Conservation (phyloP, 2,888 invertebrate genomes). For the Pachycephus smyrnensis region DNA sequence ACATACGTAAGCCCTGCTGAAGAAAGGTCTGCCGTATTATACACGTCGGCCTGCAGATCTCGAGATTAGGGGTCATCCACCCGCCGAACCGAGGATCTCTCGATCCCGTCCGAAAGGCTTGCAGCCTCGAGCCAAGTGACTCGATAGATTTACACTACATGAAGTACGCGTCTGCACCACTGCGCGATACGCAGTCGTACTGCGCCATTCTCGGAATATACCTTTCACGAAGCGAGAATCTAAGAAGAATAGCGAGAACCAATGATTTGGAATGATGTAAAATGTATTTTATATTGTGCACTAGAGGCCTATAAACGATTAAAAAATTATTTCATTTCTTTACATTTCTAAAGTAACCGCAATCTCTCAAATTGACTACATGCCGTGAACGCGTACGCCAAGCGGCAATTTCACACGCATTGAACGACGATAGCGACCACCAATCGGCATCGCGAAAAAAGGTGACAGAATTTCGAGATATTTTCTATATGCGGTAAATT, state of each 20-base stretch:
- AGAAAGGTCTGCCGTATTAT: slow-evolving; percentile 2
- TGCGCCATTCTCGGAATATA: background rate
- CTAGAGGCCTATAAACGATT: too few relatives aligned
- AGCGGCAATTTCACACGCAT: too few relatives aligned
- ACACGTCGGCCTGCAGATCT: slow-evolving; percentile 21
- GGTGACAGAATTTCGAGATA: too few relatives aligned
- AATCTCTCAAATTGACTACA: too few relatives aligned
- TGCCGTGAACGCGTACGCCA: too few relatives aligned
- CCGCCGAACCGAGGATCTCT: slow-evolving; percentile 25
- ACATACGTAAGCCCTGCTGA: background rate
- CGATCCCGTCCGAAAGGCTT: slow-evolving; percentile 11
- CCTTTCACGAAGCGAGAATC: background rate
- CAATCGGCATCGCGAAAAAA: too few relatives aligned
- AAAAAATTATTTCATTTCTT: background rate
- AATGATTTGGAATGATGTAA: background rate
- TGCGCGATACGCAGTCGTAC: background rate
- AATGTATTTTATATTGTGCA: background rate
- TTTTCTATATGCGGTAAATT: too few relatives aligned
- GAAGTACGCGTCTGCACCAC: background rate
- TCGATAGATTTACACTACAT: slow-evolving; percentile 21
- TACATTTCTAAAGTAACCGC: too few relatives aligned
- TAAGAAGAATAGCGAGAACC: background rate
- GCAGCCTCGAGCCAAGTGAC: slow-evolving; percentile 30
- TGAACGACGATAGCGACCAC: too few relatives aligned
- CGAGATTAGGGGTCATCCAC: slow-evolving; percentile 42